phyloP scores from a whole-genome alignment of 2,888 invertebrate species.

The Parasteatoda lunata region DNA sequence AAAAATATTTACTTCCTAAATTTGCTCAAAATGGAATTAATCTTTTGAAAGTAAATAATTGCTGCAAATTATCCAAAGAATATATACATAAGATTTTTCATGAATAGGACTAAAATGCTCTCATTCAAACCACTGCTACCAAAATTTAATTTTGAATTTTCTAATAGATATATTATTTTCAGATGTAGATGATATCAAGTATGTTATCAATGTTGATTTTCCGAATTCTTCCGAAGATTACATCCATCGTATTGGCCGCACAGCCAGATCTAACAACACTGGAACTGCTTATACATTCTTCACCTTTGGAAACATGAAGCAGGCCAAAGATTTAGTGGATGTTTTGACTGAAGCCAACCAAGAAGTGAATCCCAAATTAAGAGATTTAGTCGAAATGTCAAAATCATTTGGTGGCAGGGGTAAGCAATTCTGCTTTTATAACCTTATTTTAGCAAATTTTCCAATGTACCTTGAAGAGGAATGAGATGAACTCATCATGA shows the following conservation, averaged over 20 bases:
- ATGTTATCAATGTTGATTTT: conserved; percentile 97
- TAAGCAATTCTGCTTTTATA: conserved; percentile 32
- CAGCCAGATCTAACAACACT: conserved; percentile 92
- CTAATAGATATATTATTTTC: conserved; percentile 69
- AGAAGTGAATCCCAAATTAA: conserved; percentile 69
- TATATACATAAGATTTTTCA: no score
- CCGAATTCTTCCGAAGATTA: conserved; percentile 98
- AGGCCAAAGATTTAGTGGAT: conserved; percentile 92
- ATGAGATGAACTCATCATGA: no score
- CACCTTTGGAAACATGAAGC: conserved; percentile 90
- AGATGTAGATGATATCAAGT: conserved; percentile 95
- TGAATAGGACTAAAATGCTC: no score
- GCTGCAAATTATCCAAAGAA: no score
- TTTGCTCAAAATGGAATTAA: no score
- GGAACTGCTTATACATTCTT: conserved; percentile 98
- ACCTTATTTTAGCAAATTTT: background rate
- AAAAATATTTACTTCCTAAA: no score
- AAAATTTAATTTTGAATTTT: no score
- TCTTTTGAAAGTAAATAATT: no score
- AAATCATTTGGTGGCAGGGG: conserved; percentile 60
- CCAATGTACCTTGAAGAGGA: background rate
- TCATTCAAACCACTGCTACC: no score
- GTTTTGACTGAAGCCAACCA: conserved; percentile 94
- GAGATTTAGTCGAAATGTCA: conserved; percentile 68
- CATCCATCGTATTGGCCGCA: conserved; percentile 96